A percentile compares a stretch with the other conserved stretches of the same genome.
Conservation (phyloP, 2,888 invertebrate genomes). For the Oligia fasciuncula region DNA sequence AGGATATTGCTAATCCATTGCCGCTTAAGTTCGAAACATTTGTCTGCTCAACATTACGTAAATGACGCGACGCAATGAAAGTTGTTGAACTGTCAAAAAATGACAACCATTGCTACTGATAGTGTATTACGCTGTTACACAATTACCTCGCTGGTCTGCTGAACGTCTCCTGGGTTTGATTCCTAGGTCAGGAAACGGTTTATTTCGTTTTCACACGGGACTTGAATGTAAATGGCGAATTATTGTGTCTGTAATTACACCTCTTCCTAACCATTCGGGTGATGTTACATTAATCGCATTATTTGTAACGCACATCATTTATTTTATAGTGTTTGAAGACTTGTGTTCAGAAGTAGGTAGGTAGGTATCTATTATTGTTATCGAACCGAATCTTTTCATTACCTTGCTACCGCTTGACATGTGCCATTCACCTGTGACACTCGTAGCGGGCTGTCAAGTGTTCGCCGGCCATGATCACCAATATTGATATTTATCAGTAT, state of each 20-base stretch:
- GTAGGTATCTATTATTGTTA: background rate
- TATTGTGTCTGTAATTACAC: background rate
- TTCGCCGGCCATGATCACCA: constrained; percentile 3
- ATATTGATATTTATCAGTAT: background rate
- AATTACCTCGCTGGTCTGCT: background rate
- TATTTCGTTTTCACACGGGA: background rate
- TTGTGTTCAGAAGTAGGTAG: background rate
- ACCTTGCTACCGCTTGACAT: background rate
- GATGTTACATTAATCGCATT: background rate
- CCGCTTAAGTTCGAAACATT: no score
- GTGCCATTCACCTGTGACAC: background rate
- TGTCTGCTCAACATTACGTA: no score
- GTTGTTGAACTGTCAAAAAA: no score
- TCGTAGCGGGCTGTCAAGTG: constrained; percentile 9
- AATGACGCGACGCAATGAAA: no score
- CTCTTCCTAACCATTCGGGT: background rate
- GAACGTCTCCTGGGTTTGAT: background rate
- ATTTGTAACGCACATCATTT: background rate
- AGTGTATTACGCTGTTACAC: no score
- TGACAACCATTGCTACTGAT: no score
- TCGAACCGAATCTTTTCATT: background rate
- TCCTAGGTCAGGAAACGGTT: background rate
- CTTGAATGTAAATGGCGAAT: background rate
- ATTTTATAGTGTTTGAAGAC: background rate
- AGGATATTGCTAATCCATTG: no score